Percentiles rank a stretch among this genome's conserved stretches.
phyloP scores from a whole-genome alignment of 2,888 invertebrate genomes.

The Omphaloscelis lunosa region DNA sequence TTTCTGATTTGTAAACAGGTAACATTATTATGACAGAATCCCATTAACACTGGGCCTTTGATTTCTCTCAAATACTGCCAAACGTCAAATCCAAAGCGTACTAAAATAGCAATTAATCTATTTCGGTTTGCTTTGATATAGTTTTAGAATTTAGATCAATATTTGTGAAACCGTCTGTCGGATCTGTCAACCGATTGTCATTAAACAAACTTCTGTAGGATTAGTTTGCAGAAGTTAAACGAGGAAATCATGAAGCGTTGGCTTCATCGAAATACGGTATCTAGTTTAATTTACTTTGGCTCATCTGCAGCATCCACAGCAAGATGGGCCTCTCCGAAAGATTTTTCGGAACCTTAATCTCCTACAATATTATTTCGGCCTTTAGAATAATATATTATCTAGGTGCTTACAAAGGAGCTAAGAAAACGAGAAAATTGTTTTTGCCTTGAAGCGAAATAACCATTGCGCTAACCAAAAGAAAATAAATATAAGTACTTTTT shows the following conservation, averaged over 20 bases:
- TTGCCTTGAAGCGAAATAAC: constrained; percentile 47
- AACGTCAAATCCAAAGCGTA: constrained; percentile 22
- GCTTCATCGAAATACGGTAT: constrained; percentile 34
- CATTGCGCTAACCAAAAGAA: constrained; percentile 22
- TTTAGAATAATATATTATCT: constrained; percentile 42
- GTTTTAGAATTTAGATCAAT: constrained; percentile 42
- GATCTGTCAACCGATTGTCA: constrained; percentile 53
- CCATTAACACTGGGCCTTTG: background rate
- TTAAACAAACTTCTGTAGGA: constrained; percentile 60
- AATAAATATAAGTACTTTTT: constrained; percentile 19
- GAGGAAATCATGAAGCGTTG: constrained; percentile 56
- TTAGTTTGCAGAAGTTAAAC: constrained; percentile 62
- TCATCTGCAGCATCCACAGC: constrained; percentile 5
- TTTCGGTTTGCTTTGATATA: constrained; percentile 41
- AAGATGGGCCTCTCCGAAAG: background rate
- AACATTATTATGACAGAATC: constrained; percentile 22
- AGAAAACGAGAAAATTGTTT: constrained; percentile 44
- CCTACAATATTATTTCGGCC: constrained; percentile 29
- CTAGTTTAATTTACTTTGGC: constrained; percentile 18
- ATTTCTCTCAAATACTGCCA: constrained; percentile 8
- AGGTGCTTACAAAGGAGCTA: constrained; percentile 27
- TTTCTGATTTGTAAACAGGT: constrained; percentile 9
- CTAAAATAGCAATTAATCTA: constrained; percentile 46
- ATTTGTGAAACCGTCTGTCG: constrained; percentile 38
- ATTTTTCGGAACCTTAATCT: constrained; percentile 5